Evolutionary conservation across 2,888 invertebrate genomes (phyloP).

Genomic region (Caenorhabditis sp.): DNA sequence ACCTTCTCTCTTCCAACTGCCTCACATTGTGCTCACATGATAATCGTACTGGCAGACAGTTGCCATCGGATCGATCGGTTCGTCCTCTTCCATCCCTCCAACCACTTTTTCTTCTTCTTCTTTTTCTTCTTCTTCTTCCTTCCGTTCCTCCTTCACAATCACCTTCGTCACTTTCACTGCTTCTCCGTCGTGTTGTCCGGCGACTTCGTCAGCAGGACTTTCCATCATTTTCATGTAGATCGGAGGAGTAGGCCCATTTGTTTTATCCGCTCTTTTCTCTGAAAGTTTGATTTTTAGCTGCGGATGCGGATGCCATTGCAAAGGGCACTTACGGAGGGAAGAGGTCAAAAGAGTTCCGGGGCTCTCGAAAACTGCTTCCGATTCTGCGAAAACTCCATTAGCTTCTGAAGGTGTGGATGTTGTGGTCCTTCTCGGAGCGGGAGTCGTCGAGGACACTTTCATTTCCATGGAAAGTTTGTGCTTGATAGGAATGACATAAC

Average conservation of each 20-base stretch:
- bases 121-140: not conserved
- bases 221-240: constrained; percentile 43
- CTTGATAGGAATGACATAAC: constrained; percentile 53
- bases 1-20: too few relatives aligned
- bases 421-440: not conserved
- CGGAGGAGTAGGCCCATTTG: constrained; percentile 16
- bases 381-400: constrained; percentile 29
- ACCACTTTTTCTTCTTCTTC: not conserved
- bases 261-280: constrained; percentile 37
- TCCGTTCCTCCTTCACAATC: constrained; percentile 16
- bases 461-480: constrained; percentile 39
- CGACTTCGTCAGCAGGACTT: not conserved
- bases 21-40: too few relatives aligned
- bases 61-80: constrained; percentile 64
- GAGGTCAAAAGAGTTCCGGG: constrained; percentile 24
- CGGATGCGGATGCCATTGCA: too few relatives aligned
- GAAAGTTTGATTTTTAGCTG: too few relatives aligned
- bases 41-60: constrained; percentile 62
- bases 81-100: constrained; percentile 6
- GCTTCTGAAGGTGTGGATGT: not conserved
- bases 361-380: constrained; percentile 40
- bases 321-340: constrained; percentile 33
- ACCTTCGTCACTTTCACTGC: constrained; percentile 31
- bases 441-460: constrained; percentile 25
- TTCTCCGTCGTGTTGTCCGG: constrained; percentile 40